Evolutionary conservation across 2,113 vertebrate genomes (phyloP), one percentile per base, ranked within the genome.

Genomic region (Dasyprocta punctata): DNA sequence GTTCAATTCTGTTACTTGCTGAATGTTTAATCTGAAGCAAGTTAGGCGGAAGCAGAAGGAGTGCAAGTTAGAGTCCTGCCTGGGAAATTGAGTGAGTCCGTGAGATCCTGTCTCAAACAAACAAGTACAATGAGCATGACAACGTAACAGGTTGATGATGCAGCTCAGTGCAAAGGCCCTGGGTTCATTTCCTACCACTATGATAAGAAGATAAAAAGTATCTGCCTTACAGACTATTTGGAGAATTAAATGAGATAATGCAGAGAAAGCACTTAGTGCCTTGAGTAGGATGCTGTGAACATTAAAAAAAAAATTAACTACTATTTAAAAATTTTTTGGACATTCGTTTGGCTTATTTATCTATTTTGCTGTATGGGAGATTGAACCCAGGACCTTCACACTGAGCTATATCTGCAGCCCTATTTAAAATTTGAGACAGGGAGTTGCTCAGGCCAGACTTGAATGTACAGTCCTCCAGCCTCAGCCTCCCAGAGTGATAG

Each of bases 241-340:
- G 67, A 44, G 13, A 86, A 78, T 73, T 86, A 91, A 78, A 41
- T 54, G 22, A 63, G 36, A 81, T 67, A 47, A 54, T 60, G 71
- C 22, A 85, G 56, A 90, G 56, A 86, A 41, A 92, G 19, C 16
- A 75, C 44, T 85, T 61, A 67, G 44, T 61, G 36, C 28, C 36
- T 17, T 95, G 65, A 19, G 24, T 84, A 60, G 10, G 52, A 71
- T 22, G 10, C 60, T 63, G 80, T 75, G 24, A 84, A 69, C 12
- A 77, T 83, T 92, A 81, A 92, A 80, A 61, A 61, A 91, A 49
- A 52, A 87, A n/a, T 80, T 73, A 54, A 20, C 69, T 94, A 44
- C 75, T 91, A 63, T 49, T 91, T 71, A 20, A 52, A 54, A 52
- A 7, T 10, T 30, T 73, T 58, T 75, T 4, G 4, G 7, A 36